These are phyloP conservation scores for Tangachromis dhanisi DNA, from an alignment of 2,113 vertebrate genomes.

Conservation along the genomic window DNA sequence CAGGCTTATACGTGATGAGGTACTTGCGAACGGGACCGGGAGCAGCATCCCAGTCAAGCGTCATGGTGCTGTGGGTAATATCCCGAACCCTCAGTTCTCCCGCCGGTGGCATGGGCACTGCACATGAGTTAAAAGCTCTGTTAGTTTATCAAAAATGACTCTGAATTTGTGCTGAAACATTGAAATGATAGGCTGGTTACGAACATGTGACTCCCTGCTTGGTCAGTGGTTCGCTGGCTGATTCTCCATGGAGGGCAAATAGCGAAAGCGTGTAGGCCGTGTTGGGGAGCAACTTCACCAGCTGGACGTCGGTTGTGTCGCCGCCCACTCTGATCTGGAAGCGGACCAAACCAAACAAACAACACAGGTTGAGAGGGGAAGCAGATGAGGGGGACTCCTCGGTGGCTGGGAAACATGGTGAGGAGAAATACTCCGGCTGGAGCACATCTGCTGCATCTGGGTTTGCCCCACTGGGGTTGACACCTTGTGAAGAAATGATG, in stretches of 20 bases:
- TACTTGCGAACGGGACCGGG: slow-evolving; percentile 87
- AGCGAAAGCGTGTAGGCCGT: slow-evolving; percentile 84
- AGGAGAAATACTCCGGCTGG: neutral
- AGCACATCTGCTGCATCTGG: slow-evolving; percentile 18
- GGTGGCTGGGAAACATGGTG: neutral
- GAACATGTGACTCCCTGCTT: slow-evolving; percentile 87
- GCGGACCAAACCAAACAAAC: neutral
- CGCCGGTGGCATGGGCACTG: slow-evolving; percentile 83
- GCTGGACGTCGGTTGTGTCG: slow-evolving; percentile 78
- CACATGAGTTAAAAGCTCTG: neutral
- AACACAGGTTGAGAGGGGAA: slow-evolving; percentile 1
- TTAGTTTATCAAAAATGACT: neutral
- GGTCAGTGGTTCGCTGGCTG: slow-evolving; percentile 80
- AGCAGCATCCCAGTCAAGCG: slow-evolving; percentile 83
- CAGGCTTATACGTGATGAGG: slow-evolving; percentile 82
- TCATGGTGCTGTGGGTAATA: slow-evolving; percentile 88
- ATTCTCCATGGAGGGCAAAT: slow-evolving; percentile 77
- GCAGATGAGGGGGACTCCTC: neutral
- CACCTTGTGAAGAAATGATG: slow-evolving; percentile 43
- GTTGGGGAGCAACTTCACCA: slow-evolving; percentile 82
- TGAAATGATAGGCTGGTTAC: neutral
- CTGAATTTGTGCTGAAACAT: neutral
- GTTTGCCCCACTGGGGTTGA: slow-evolving; percentile 23
- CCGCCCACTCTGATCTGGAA: slow-evolving; percentile 79
- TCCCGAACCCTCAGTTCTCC: slow-evolving; percentile 81